Percentiles rank a stretch among this genome's conserved stretches.
Conservation (phyloP, 2,113 vertebrate genomes). For the Axis porcinus region DNA sequence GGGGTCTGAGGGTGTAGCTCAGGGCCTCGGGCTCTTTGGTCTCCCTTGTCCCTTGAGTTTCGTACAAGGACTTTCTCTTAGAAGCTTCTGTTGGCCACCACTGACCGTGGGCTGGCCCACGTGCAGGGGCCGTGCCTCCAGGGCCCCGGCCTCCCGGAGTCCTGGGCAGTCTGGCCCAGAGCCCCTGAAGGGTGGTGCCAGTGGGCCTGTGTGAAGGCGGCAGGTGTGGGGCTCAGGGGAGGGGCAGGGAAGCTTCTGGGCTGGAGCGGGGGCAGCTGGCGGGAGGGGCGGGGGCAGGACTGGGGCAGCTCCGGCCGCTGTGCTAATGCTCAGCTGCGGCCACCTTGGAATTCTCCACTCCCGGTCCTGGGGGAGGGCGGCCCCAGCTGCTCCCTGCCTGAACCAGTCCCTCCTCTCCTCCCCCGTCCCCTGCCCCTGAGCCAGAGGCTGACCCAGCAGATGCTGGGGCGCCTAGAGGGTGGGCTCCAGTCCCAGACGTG, state of each 20-base stretch:
- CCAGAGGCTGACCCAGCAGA: background rate
- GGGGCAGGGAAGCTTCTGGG: background rate
- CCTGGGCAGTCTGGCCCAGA: background rate
- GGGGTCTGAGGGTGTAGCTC: background rate
- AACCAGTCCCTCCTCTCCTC: background rate
- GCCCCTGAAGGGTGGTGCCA: background rate
- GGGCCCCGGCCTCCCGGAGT: background rate
- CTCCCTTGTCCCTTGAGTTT: background rate
- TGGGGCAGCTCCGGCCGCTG: rapidly evolving
- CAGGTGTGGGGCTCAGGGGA: background rate
- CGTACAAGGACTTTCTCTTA: background rate
- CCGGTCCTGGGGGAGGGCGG: background rate
- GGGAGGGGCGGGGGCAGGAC: background rate
- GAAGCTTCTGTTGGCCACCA: background rate
- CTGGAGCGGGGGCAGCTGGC: rapidly evolving
- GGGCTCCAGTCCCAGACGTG: rapidly evolving
- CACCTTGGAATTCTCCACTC: background rate
- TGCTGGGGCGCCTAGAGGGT: rapidly evolving
- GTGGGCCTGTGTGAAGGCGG: background rate
- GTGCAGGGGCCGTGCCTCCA: rapidly evolving
- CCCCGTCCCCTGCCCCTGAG: rapidly evolving
- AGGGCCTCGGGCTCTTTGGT: background rate
- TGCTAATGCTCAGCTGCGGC: background rate
- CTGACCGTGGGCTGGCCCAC: background rate
- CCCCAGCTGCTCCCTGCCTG: background rate